A percentile compares a stretch with the other conserved stretches of the same genome.
Conservation (phyloP, 2,797 vertebrate species). For the Lacerta agilis region DNA sequence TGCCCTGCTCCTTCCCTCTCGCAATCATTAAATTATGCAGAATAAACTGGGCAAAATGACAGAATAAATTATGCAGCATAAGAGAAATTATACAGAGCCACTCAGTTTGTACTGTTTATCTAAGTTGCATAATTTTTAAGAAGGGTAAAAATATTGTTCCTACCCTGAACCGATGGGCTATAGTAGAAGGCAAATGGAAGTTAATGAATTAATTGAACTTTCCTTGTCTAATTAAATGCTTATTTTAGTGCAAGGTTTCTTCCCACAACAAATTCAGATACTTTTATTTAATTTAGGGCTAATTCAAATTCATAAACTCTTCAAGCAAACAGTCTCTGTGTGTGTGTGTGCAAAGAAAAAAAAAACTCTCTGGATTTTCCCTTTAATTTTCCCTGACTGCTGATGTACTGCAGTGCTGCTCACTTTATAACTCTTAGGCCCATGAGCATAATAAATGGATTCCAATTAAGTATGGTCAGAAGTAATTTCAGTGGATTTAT, state of each 20-base stretch:
- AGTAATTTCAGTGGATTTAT: conserved; percentile 49
- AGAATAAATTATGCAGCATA: conserved; percentile 2
- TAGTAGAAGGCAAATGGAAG: neutral
- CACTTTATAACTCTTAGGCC: conserved; percentile 30
- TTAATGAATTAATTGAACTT: conserved; percentile 2
- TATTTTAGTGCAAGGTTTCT: neutral
- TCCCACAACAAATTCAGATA: neutral
- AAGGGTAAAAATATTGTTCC: neutral
- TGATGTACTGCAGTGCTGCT: conserved; percentile 3
- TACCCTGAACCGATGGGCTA: neutral
- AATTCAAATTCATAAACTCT: conserved; percentile 10
- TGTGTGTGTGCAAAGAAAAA: neutral
- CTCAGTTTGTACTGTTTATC: neutral
- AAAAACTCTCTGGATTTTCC: neutral
- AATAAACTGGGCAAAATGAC: neutral
- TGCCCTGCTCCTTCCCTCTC: neutral
- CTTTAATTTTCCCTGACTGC: conserved; percentile 21
- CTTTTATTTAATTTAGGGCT: neutral
- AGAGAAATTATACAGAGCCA: conserved; percentile 13
- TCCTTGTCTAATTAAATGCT: neutral
- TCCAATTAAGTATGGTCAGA: conserved; percentile 56
- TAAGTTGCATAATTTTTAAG: neutral
- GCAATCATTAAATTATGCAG: neutral
- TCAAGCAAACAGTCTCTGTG: neutral
- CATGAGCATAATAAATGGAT: conserved; percentile 43